Evolutionary conservation across 2,797 vertebrate species (phyloP).

Genomic region (Enteromius viviparus): DNA sequence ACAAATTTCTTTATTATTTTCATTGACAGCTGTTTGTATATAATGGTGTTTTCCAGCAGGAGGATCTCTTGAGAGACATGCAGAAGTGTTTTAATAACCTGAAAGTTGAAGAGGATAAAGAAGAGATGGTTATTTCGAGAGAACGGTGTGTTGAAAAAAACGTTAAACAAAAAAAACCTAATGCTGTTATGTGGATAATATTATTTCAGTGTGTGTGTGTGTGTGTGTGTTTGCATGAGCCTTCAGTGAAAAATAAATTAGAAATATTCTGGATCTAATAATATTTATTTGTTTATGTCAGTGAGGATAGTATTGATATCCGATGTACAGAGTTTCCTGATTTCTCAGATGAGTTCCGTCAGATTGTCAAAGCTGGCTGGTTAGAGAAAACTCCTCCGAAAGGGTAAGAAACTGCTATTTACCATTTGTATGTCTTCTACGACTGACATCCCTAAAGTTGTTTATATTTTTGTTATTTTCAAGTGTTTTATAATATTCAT

Average conservation of each 20-base stretch:
- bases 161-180: too few species aligned
- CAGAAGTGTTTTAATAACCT: slow-evolving; percentile 16
- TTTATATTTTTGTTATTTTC: not conserved
- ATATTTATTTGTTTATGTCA: slow-evolving; percentile 38
- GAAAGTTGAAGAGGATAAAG: slow-evolving; percentile 18
- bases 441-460: not conserved
- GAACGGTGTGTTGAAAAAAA: slow-evolving; percentile 8
- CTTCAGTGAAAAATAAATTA: not conserved
- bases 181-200: not conserved
- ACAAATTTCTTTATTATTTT: not conserved
- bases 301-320: slow-evolving; percentile 48
- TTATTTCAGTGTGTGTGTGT: not conserved
- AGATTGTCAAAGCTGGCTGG: slow-evolving; percentile 50
- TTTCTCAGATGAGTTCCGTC: slow-evolving; percentile 16
- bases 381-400: slow-evolving; percentile 54
- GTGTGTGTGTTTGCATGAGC: not conserved
- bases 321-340: slow-evolving; percentile 36
- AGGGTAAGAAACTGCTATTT: slow-evolving; percentile 9
- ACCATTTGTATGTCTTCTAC: not conserved
- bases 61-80: slow-evolving; percentile 28
- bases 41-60: slow-evolving; percentile 10
- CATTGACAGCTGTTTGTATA: not conserved
- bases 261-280: not conserved
- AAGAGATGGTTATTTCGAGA: not conserved
- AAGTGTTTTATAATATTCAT: slow-evolving; percentile 2